Evolutionary conservation across 2,113 vertebrate species (phyloP).

Genomic region (Callionymus lyra): DNA sequence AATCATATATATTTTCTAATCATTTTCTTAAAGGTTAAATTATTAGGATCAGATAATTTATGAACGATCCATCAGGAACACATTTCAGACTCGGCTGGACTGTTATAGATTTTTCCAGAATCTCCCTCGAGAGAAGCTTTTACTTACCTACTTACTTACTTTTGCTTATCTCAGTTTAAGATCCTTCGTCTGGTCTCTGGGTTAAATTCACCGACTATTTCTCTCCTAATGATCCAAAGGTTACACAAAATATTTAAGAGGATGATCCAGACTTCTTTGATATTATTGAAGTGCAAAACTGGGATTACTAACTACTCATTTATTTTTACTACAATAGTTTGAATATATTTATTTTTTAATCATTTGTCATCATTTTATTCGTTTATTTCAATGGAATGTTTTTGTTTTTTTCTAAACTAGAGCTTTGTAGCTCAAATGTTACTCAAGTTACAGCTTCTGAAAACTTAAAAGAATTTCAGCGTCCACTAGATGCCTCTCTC

Average conservation of each 20-base stretch:
- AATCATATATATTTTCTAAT: too few species aligned
- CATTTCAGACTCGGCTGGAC: constrained; percentile 6
- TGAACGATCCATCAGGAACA: too few species aligned
- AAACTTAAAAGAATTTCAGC: too few species aligned
- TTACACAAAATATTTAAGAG: constrained; percentile 26
- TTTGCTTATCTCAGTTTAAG: constrained; percentile 26
- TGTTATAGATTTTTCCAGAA: constrained; percentile 6
- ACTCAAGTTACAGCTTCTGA: too few species aligned
- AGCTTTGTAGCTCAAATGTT: too few species aligned
- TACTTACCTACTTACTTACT: not conserved
- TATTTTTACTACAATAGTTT: not conserved
- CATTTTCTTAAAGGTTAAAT: too few species aligned
- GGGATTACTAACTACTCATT: not conserved
- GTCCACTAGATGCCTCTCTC: too few species aligned
- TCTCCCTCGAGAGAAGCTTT: not conserved
- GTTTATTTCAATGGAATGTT: not conserved
- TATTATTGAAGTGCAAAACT: constrained; percentile 8
- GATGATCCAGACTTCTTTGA: constrained; percentile 10
- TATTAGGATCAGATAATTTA: too few species aligned
- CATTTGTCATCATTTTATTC: not conserved
- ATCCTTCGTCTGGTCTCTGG: constrained; percentile 35
- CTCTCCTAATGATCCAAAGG: constrained; percentile 42
- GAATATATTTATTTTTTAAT: too few species aligned
- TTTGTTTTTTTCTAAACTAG: too few species aligned
- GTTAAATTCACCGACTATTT: constrained; percentile 35